Evolutionary conservation across 92 coral and sea anemone species (phyloP).

Genomic region (Montipora capitata): DNA sequence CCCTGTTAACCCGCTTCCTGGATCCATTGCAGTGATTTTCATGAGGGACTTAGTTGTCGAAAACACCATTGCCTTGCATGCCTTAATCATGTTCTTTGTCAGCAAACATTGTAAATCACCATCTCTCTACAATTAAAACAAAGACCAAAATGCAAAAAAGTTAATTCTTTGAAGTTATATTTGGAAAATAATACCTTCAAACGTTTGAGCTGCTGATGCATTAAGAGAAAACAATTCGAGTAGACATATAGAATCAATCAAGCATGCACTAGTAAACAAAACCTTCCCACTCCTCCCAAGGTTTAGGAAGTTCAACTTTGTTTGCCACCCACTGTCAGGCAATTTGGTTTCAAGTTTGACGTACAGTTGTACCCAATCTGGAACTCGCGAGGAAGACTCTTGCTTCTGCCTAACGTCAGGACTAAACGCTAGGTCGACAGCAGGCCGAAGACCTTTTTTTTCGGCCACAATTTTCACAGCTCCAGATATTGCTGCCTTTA

Average conservation of each 20-base stretch:
- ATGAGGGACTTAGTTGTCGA: conserved; percentile 13
- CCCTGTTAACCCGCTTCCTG: conserved; percentile 18
- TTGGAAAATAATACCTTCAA: too few relatives aligned
- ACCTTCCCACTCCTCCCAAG: conserved; percentile 41
- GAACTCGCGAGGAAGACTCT: conserved; percentile 31
- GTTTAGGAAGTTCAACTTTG: conserved; percentile 30
- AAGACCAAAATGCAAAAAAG: not conserved
- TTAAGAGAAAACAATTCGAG: too few relatives aligned
- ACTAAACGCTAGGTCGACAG: conserved; percentile 40
- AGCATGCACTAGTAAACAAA: too few relatives aligned
- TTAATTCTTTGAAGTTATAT: too few relatives aligned
- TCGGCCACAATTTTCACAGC: conserved; percentile 44
- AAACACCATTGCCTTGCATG: conserved; percentile 45
- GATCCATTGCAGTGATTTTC: conserved; percentile 11
- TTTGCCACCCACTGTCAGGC: conserved; percentile 53
- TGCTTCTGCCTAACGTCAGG: conserved; percentile 24
- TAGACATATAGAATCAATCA: too few relatives aligned
- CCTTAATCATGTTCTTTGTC: too few relatives aligned
- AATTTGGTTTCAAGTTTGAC: conserved; percentile 30
- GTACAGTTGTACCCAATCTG: conserved; percentile 48
- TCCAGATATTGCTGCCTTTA: conserved; percentile 15
- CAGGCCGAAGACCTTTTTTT: conserved; percentile 5
- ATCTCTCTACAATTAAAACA: not conserved
- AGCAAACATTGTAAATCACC: conserved; percentile 38
- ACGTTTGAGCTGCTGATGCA: too few relatives aligned